Evolutionary conservation across 2,113 vertebrate genomes (phyloP).

Genomic region (Petaurus breviceps): DNA sequence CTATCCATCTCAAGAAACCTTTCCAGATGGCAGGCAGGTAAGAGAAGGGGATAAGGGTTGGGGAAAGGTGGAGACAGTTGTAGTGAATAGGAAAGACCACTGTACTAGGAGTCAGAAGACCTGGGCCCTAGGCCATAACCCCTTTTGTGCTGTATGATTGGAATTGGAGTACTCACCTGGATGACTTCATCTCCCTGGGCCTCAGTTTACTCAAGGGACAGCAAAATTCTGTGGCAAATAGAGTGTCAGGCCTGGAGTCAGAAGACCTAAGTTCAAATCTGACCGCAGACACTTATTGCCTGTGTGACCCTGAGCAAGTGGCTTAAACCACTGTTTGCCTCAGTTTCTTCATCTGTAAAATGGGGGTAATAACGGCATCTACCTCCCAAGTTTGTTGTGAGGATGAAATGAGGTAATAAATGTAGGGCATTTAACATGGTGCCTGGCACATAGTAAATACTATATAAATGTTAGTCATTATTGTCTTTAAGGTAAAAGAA

Average conservation of each 20-base stretch:
- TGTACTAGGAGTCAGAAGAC: neutral
- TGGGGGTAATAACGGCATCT: neutral
- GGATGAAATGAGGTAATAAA: neutral
- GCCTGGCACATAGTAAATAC: neutral
- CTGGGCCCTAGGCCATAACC: fast-evolving
- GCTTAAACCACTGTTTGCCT: neutral
- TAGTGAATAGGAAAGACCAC: too few relatives aligned
- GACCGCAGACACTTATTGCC: neutral
- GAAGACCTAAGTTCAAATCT: neutral
- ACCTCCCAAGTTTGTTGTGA: neutral
- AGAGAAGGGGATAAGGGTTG: neutral
- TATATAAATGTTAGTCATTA: neutral
- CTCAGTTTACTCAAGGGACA: neutral
- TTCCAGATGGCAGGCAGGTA: neutral
- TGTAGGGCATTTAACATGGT: neutral
- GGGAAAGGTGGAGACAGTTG: neutral
- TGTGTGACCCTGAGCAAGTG: neutral
- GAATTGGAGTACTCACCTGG: neutral
- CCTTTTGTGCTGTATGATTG: neutral
- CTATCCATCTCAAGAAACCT: neutral
- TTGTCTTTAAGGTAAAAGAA: neutral
- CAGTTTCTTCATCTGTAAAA: neutral
- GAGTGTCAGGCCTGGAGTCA: neutral
- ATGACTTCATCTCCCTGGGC: neutral
- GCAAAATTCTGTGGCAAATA: neutral